Conservation (phyloP, 2,113 vertebrate genomes). For the Notarius lentiginosus region DNA sequence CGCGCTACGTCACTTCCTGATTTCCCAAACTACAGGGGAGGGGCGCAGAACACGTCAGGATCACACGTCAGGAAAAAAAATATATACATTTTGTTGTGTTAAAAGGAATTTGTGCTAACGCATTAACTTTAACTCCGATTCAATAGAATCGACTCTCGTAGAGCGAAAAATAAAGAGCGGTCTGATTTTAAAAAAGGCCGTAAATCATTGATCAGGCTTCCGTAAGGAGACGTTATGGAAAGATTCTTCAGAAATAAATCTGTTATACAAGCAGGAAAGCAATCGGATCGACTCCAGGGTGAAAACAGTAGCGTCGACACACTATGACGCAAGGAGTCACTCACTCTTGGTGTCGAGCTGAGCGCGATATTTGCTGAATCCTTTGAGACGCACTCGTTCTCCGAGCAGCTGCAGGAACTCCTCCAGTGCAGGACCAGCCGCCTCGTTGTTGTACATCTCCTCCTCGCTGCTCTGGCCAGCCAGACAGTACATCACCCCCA, state of each 20-base stretch:
- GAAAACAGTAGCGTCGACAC: not conserved
- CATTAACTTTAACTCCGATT: too few relatives aligned
- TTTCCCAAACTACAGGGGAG: too few relatives aligned
- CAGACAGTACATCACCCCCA: conserved; percentile 98
- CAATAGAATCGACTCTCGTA: not conserved
- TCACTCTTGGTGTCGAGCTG: conserved; percentile 98
- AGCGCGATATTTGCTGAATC: conserved; percentile 94
- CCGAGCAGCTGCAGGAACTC: conserved; percentile 96
- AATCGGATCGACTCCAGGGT: not conserved
- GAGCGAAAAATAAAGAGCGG: not conserved
- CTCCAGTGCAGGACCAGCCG: conserved; percentile 89
- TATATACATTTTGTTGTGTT: too few relatives aligned
- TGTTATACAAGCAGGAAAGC: not conserved
- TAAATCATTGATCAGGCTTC: not conserved
- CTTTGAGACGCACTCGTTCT: conserved; percentile 92
- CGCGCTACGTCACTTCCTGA: too few relatives aligned
- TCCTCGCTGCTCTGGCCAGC: conserved; percentile 95
- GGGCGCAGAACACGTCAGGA: too few relatives aligned
- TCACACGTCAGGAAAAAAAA: too few relatives aligned
- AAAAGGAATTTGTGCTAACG: too few relatives aligned
- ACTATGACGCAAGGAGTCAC: conserved; percentile 44
- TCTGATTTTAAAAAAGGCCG: not conserved
- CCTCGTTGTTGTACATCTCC: conserved; percentile 99
- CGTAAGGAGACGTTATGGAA: not conserved
- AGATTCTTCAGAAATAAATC: not conserved